Conservation (phyloP, 2,888 invertebrate species). For the Drosophila affinis region DNA sequence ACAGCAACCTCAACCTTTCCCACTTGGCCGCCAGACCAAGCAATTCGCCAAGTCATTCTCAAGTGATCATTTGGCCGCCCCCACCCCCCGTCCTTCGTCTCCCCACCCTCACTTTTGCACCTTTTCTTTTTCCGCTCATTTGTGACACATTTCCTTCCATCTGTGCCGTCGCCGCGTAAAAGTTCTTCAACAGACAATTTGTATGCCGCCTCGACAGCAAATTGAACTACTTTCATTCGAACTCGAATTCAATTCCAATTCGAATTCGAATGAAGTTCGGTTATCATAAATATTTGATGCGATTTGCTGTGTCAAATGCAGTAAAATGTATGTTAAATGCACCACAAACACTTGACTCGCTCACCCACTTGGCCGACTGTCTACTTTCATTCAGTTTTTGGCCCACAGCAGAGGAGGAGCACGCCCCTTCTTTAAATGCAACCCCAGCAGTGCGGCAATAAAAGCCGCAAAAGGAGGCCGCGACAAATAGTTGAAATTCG, state of each 20-base stretch:
- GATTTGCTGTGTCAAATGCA: constrained; percentile 61
- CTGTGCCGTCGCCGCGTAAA: constrained; percentile 31
- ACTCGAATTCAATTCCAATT: neutral
- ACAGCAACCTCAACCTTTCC: constrained; percentile 70
- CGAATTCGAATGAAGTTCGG: neutral
- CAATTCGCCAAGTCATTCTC: constrained; percentile 66
- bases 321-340: constrained; percentile 25
- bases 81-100: neutral
- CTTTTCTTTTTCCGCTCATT: constrained; percentile 24
- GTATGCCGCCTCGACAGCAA: constrained; percentile 67
- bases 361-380: constrained; percentile 59
- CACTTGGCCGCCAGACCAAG: constrained; percentile 47
- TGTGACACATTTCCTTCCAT: constrained; percentile 70
- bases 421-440: constrained; percentile 68
- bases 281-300: constrained; percentile 68
- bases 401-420: constrained; percentile 23
- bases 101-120: constrained; percentile 1
- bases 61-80: constrained; percentile 59
- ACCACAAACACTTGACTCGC: constrained; percentile 56
- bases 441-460: constrained; percentile 56
- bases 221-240: constrained; percentile 73
- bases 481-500: constrained; percentile 69
- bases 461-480: constrained; percentile 62
- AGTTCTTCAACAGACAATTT: constrained; percentile 57
- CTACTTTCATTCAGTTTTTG: constrained; percentile 66